Base-by-base conservation (phyloP, 1,140 invertebrate genomes). In the Epicauta chinensis region DNA sequence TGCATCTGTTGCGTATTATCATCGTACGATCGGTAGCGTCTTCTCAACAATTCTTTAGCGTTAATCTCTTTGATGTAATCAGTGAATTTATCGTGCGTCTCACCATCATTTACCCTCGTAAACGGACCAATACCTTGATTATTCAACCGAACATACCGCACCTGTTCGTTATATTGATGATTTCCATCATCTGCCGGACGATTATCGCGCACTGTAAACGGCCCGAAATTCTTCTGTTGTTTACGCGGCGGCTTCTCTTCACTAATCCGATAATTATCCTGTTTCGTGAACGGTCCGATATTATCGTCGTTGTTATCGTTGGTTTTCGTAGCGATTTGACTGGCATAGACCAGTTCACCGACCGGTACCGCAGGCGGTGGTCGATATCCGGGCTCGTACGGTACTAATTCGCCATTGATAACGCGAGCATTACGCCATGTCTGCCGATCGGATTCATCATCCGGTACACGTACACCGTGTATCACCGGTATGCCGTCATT, bases 381-480 rank as follows among this genome's bases (percentile, higher is more conserved):
- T 62, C 74, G 77, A 52, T 82, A 83, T 10, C 81, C 81, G 58
- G 80, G 75, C 37, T 81, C 80, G 61, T 83, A 83, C 38, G 82
- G 80, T 16, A 88, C 70, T 46, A 91, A 63, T 66, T 86, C 80
- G 36, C 86, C 85, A 60, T 92, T 91, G 16, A 92, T 87, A 1
- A 93, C 87, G 50, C 89, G 72, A 0, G 89, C 89, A 70, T 92
- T 92, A 40, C 89, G 76, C 88, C 88, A 93, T 1, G 80, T 84
- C 84, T 9, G 76, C 48, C 82, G 83, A 60, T 92, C 89, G 37
- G 81, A 80, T 37, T 88, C 86, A 46, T 89, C 86, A 58, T 93
- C 89, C 0, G 89, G 88, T 13, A 90, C 81, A 45, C 88, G 77
- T 1, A 87, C 77, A 0, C 89, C 89, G 45, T 88, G 83, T 23